These are phyloP conservation scores for Nycticebus coucang DNA, from an alignment of 2,113 vertebrate genomes.

Conservation along the genomic window DNA sequence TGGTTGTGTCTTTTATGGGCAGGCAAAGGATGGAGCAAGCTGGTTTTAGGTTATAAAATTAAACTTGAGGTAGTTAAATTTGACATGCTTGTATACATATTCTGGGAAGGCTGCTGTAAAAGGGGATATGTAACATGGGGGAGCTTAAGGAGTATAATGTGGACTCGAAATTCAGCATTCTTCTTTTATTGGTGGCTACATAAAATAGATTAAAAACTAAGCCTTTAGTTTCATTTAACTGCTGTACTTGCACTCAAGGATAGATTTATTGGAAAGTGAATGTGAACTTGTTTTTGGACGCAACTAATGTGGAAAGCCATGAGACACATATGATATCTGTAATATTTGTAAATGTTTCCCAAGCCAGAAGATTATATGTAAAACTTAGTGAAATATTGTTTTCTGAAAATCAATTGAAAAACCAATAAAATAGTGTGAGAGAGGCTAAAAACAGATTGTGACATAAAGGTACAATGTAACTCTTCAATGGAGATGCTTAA, in stretches of 20 bases:
- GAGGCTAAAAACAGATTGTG: neutral
- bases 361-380: neutral
- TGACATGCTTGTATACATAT: neutral
- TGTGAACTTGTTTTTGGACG: constrained; percentile 1
- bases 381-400: neutral
- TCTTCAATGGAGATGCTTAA: neutral
- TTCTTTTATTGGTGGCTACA: neutral
- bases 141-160: neutral
- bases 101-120: neutral
- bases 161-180: neutral
- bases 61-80: neutral
- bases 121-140: neutral
- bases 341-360: neutral
- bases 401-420: constrained; percentile 13
- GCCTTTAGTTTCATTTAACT: neutral
- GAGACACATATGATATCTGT: neutral
- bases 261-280: neutral
- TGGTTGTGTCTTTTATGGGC: neutral
- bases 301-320: neutral
- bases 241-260: neutral
- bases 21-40: neutral
- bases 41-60: neutral
- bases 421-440: neutral
- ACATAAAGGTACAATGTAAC: neutral
- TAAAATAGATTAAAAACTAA: constrained; percentile 36